Conservation (phyloP, 1,140 invertebrate genomes). For the Tetragnatha versicolor region DNA sequence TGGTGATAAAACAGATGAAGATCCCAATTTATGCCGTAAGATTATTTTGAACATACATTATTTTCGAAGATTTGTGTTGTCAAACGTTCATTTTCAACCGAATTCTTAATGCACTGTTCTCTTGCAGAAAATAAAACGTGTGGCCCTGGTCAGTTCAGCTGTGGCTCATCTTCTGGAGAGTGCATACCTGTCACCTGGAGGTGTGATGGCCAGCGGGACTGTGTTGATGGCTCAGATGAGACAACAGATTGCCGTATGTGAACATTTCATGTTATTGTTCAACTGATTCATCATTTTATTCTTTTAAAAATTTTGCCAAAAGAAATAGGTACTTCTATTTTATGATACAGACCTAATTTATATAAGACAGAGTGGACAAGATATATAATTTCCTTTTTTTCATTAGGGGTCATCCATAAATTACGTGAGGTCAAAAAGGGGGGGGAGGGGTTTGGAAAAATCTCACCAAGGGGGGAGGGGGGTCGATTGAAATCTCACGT, state of each 20-base stretch:
- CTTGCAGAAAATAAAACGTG: slow-evolving; percentile 63
- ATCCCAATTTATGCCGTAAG: slow-evolving; percentile 69
- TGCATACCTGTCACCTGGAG: slow-evolving; percentile 87
- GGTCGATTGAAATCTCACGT: too few relatives aligned
- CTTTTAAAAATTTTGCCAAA: slow-evolving; percentile 69
- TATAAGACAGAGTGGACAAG: too few relatives aligned
- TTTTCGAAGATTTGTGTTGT: background rate
- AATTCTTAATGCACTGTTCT: background rate
- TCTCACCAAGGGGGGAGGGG: too few relatives aligned
- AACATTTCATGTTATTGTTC: slow-evolving; percentile 74
- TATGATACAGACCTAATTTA: too few relatives aligned
- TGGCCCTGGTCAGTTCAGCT: slow-evolving; percentile 72
- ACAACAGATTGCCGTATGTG: slow-evolving; percentile 62
- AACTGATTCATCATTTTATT: slow-evolving; percentile 80
- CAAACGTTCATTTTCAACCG: background rate
- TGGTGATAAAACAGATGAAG: slow-evolving; percentile 66
- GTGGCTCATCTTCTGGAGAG: slow-evolving; percentile 67
- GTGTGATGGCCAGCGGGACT: slow-evolving; percentile 86
- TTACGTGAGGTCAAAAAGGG: too few relatives aligned
- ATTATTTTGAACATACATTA: slow-evolving; percentile 6
- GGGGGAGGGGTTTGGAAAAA: too few relatives aligned
- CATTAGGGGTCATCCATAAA: too few relatives aligned
- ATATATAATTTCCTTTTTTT: too few relatives aligned
- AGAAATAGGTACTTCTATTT: too few relatives aligned
- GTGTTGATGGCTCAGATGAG: slow-evolving; percentile 58